Evolutionary conservation across 2,113 vertebrate genomes (phyloP).

Genomic region (Stomatorhinus ivindoensis): DNA sequence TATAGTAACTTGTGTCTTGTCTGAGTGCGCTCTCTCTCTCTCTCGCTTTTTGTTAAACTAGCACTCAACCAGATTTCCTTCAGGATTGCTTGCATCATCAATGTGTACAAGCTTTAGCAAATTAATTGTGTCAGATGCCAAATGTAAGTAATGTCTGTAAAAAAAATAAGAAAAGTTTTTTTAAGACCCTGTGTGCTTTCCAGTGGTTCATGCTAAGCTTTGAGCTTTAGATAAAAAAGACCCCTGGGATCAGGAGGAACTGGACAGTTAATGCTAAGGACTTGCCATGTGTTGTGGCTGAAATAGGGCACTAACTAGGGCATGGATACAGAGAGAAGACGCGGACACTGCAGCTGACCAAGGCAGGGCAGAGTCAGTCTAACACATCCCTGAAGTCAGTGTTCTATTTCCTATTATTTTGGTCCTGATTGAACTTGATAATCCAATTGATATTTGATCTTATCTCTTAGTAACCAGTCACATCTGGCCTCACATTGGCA

Average conservation of each 20-base stretch:
- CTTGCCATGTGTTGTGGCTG: background rate
- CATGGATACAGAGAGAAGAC: background rate
- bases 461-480: background rate
- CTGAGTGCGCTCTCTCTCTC: background rate
- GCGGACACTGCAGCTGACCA: background rate
- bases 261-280: background rate
- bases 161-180: background rate
- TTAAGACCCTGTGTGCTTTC: background rate
- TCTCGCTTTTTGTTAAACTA: background rate
- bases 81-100: background rate
- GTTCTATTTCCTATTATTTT: background rate
- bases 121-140: background rate
- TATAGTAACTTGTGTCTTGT: background rate
- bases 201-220: background rate
- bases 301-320: background rate
- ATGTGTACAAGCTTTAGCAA: background rate
- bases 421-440: background rate
- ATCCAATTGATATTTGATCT: background rate
- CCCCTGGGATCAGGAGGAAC: background rate
- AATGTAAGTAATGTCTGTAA: background rate
- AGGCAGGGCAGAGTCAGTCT: background rate
- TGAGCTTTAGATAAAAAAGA: background rate
- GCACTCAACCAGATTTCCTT: background rate
- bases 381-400: background rate
- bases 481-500: background rate